Percentiles rank a stretch among this genome's conserved stretches.
These are phyloP conservation scores for Eupristina koningsbergeri DNA, from an alignment of 1,140 invertebrate species.

Conservation along the genomic window DNA sequence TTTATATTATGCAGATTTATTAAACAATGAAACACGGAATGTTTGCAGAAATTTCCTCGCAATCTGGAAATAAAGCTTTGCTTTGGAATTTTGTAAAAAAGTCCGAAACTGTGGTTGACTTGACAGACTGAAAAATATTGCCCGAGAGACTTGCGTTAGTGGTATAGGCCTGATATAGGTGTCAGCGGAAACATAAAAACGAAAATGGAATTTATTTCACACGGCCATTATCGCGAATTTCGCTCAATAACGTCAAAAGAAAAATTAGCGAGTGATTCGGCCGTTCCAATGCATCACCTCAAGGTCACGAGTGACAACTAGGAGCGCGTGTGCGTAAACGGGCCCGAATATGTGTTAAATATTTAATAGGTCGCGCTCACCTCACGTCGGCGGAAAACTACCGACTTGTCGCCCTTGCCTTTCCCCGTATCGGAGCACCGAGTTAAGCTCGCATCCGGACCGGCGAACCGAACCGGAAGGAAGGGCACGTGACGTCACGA, in stretches of 20 bases:
- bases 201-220: not conserved
- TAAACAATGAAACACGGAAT: too few species aligned
- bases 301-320: not conserved
- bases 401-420: slow-evolving; percentile 38
- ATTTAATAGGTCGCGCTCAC: not conserved
- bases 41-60: too few species aligned
- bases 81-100: too few species aligned
- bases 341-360: not conserved
- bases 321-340: not conserved
- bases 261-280: not conserved
- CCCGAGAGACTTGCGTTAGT: too few species aligned
- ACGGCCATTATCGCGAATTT: not conserved
- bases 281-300: not conserved
- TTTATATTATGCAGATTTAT: too few species aligned
- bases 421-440: slow-evolving; percentile 43
- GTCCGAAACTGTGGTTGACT: too few species aligned
- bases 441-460: slow-evolving; percentile 70
- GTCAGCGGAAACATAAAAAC: not conserved
- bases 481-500: slow-evolving; percentile 71
- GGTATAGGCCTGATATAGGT: too few species aligned
- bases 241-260: not conserved
- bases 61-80: too few species aligned
- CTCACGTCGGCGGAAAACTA: slow-evolving; percentile 14
- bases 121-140: too few species aligned
- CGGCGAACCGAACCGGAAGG: slow-evolving; percentile 67